phyloP scores from a whole-genome alignment of 2,888 invertebrate species.

The Ctena decussata region DNA sequence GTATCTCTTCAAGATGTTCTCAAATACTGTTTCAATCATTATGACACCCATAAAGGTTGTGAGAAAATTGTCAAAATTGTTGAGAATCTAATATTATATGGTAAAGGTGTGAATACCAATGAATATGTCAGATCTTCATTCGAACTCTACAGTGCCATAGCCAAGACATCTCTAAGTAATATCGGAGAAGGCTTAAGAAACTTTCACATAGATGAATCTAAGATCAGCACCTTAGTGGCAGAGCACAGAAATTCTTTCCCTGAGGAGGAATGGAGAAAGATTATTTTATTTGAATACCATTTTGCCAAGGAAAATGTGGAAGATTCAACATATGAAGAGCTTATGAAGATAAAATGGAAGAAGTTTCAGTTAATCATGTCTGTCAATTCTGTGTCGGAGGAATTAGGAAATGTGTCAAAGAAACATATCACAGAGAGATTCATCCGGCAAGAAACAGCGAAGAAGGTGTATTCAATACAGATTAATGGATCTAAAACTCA shows the following conservation, averaged over 20 bases:
- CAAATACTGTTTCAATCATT: background rate
- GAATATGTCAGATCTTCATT: background rate
- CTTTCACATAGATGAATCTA: background rate
- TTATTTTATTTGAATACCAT: constrained; percentile 1
- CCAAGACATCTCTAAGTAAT: background rate
- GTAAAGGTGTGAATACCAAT: background rate
- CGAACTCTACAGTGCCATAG: background rate
- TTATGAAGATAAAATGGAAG: background rate
- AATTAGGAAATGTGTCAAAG: background rate
- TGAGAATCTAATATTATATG: background rate
- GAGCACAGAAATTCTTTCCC: background rate
- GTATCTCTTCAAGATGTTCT: background rate
- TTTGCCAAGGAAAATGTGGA: background rate
- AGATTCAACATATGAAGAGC: background rate
- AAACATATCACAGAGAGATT: background rate
- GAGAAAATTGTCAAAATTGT: background rate
- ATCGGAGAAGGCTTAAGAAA: background rate
- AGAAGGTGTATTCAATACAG: background rate
- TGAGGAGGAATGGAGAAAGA: background rate
- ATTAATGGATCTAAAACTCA: background rate
- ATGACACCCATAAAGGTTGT: background rate
- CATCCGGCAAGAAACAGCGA: background rate
- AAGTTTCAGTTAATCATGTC: background rate
- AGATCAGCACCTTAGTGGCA: background rate
- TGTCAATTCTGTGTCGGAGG: background rate